phyloP scores from a whole-genome alignment of 2,113 vertebrate genomes.

The Sorex fumeus region DNA sequence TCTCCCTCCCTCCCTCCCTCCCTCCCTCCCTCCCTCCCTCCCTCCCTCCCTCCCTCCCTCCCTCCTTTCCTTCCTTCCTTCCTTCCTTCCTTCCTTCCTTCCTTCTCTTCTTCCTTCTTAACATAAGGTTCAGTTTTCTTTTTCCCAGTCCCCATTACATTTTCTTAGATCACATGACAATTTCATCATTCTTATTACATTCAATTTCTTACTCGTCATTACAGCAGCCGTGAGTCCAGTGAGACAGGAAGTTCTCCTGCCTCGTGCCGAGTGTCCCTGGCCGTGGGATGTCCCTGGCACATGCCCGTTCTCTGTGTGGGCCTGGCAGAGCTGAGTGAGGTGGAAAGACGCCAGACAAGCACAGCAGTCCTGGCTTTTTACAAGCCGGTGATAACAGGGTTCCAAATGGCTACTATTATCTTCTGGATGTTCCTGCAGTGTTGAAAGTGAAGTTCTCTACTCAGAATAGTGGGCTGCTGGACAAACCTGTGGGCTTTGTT shows the following conservation, averaged over 20 bases:
- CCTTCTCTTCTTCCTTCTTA: no score
- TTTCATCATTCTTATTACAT: no score
- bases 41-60: no score
- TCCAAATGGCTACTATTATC: constrained; percentile 9
- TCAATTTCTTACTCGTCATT: no score
- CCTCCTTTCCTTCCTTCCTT: no score
- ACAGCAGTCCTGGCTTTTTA: background rate
- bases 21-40: no score
- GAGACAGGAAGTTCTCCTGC: background rate
- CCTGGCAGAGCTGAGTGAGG: no score
- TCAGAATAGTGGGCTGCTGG: background rate
- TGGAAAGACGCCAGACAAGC: background rate
- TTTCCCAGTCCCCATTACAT: no score
- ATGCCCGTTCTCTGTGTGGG: background rate
- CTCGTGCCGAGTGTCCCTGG: background rate
- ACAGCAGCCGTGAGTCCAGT: background rate
- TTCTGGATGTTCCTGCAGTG: background rate
- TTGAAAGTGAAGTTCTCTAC: background rate
- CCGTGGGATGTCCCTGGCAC: background rate
- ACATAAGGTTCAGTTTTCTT: no score
- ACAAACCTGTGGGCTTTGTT: background rate
- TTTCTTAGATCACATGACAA: no score
- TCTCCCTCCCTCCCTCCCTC: no score
- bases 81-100: no score
- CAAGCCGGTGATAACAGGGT: background rate